A percentile compares a stretch with the other conserved stretches of the same genome.
Conservation (phyloP, 2,113 vertebrate genomes). For the Jacana jacana region DNA sequence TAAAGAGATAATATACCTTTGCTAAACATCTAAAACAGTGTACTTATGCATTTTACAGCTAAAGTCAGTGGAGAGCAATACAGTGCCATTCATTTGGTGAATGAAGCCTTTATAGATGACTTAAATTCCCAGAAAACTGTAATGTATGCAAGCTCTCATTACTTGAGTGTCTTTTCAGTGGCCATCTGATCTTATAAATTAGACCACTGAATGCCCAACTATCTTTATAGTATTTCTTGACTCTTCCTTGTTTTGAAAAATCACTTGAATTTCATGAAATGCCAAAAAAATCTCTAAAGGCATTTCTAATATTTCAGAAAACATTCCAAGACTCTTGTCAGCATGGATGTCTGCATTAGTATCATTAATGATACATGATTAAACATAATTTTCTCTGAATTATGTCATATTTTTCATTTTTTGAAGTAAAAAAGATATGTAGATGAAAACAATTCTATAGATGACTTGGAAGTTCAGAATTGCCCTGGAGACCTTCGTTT, state of each 20-base stretch:
- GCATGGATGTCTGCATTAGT: neutral
- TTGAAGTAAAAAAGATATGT: neutral
- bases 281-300: conserved; percentile 7
- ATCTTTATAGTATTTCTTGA: neutral
- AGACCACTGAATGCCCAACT: neutral
- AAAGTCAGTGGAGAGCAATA: neutral
- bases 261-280: neutral
- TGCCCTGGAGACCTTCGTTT: conserved; percentile 35
- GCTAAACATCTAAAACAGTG: neutral
- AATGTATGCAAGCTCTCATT: neutral
- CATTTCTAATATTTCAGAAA: conserved; percentile 27
- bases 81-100: neutral
- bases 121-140: neutral
- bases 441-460: neutral
- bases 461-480: conserved; percentile 47
- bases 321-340: neutral
- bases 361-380: neutral
- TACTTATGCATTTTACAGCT: neutral
- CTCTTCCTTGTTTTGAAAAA: neutral
- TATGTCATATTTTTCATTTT: neutral
- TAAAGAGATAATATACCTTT: neutral
- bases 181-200: neutral
- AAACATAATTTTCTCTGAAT: conserved; percentile 4
- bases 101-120: neutral
- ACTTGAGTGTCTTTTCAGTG: neutral